A percentile compares a stretch with the other conserved stretches of the same genome.
phyloP scores from a whole-genome alignment of 1,140 invertebrate species.

The Lanistes nyassanus region DNA sequence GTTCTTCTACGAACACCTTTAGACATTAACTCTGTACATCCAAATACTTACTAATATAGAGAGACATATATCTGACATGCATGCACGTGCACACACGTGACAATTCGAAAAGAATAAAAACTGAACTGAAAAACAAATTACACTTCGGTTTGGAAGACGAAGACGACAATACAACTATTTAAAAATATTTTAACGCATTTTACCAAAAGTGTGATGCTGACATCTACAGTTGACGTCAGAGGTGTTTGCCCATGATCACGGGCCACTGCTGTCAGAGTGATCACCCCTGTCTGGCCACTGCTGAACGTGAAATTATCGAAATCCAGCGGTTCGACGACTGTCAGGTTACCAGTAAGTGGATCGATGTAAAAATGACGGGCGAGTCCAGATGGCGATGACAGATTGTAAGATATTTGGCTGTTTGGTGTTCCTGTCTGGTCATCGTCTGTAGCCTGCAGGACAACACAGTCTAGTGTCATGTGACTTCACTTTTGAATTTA shows the following conservation, averaged over 20 bases:
- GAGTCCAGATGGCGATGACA: slow-evolving; percentile 20
- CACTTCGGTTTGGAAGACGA: no score
- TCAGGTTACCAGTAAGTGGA: slow-evolving; percentile 9
- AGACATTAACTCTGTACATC: neutral
- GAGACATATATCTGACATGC: neutral
- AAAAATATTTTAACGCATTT: neutral
- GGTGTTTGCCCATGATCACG: neutral
- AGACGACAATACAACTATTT: no score
- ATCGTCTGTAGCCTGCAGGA: slow-evolving; percentile 37
- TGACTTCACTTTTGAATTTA: slow-evolving; percentile 73
- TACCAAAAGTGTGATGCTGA: neutral
- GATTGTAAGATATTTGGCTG: slow-evolving; percentile 31
- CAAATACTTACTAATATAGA: neutral
- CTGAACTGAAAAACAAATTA: no score
- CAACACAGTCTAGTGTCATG: slow-evolving; percentile 58
- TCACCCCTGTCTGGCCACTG: neutral
- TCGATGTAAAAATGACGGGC: slow-evolving; percentile 25
- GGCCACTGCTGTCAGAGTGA: slow-evolving; percentile 8
- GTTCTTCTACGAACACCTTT: no score
- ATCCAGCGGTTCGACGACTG: neutral
- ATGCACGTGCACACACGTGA: neutral
- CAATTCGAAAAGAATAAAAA: neutral
- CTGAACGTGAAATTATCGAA: neutral
- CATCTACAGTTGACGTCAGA: neutral
- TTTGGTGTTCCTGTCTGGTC: slow-evolving; percentile 39